Base-by-base conservation (phyloP, 2,797 vertebrate species). In the Caiman crocodilus region DNA sequence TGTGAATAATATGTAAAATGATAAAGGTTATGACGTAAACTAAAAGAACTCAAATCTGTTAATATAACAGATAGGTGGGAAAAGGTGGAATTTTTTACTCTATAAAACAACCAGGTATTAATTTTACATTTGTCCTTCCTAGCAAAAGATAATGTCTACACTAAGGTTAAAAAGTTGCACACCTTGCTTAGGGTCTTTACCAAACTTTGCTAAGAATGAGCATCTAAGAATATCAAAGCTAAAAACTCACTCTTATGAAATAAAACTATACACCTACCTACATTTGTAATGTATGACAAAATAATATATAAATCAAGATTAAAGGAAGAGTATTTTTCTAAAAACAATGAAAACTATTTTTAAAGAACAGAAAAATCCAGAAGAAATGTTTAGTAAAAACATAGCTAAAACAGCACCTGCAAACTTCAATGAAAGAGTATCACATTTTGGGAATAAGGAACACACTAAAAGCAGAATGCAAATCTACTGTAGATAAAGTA, bases 1-100 rank as follows among this genome's bases (percentile, higher is more conserved):
- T 82, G 57, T 79, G 61, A 90, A 87, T 58, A 91, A 7, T 35
- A 94, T 80, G 65, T 80, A 89, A 88, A 92, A 71, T 82, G 84
- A 82, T 60, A 57, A 86, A 50, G 88, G 91, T 57, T 83, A 64
- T 64, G 91, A 76, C 10, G 74, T 85, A 86, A 56, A 94, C 28
- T 71, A 64, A 71, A 77, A 30, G 50, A 92, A 95, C 78, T 88
- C 59, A 77, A 90, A 85, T 56, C 64, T 71, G 61, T 58, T 76
- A 85, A 55, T 73, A 79, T 58, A 82, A 65, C 57, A 80, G 50
- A 32, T 85, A 83, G 59, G 71, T n/a, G 71, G 92, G 61, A 88
- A 92, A 84, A 71, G 28, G 15, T 78, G 80, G 14, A 78, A 5
- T 75, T 42, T 75, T n/a, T 42, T 64, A 92, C 21, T 84, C 55